A percentile compares a stretch with the other conserved stretches of the same genome.
These are phyloP conservation scores for Sycophila sp. DNA, from an alignment of 1,140 invertebrate genomes.

Conservation along the genomic window DNA sequence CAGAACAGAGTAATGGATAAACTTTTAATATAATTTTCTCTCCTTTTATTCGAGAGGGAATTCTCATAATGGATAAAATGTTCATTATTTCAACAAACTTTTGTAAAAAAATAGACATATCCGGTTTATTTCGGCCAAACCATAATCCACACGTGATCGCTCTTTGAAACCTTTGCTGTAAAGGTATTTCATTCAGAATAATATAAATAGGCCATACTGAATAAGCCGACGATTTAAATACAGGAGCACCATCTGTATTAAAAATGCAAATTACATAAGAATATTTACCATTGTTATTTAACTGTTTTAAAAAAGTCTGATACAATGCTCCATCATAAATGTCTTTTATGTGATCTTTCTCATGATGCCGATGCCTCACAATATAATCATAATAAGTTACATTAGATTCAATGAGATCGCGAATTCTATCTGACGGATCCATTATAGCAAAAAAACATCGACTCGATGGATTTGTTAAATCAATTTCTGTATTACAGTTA, in stretches of 20 bases:
- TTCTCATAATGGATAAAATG: neutral
- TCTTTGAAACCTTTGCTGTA: neutral
- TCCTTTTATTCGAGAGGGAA: neutral
- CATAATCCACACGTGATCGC: slow-evolving; percentile 14
- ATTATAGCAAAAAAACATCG: too few species aligned
- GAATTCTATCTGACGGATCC: too few species aligned
- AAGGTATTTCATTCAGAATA: slow-evolving; percentile 19
- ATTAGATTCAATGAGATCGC: too few species aligned
- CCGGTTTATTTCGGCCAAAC: slow-evolving; percentile 2
- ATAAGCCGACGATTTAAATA: neutral
- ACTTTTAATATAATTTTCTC: too few species aligned
- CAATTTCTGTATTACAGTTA: neutral
- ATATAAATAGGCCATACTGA: slow-evolving; percentile 11
- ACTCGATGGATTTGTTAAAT: too few species aligned
- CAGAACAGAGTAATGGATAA: neutral
- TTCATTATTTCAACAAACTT: neutral
- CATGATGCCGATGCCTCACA: neutral
- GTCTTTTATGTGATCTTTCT: neutral
- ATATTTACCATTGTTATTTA: neutral
- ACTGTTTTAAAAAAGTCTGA: neutral
- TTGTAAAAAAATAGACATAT: neutral
- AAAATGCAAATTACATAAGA: neutral
- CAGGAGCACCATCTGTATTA: slow-evolving; percentile 12
- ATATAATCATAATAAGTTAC: neutral
- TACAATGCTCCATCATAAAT: neutral